These are phyloP conservation scores for Oikopleura albicans DNA, from an alignment of 23 tunicate species.

Conservation along the genomic window DNA sequence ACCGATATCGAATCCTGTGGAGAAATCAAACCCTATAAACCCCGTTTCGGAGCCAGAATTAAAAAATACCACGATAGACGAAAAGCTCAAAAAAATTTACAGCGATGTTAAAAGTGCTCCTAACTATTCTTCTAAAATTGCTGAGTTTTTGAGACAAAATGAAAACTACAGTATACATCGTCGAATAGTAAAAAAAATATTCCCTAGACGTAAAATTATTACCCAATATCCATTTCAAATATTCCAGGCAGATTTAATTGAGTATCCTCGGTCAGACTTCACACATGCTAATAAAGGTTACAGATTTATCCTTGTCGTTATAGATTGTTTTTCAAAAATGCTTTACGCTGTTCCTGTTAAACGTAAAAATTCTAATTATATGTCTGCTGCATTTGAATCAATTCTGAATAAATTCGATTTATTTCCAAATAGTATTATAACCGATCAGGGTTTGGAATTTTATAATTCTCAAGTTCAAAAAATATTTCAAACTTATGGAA, in stretches of 20 bases:
- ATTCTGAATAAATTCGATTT: neutral
- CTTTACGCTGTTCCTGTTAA: neutral
- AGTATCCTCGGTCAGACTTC: neutral
- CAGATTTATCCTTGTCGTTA: neutral
- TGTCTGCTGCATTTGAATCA: neutral
- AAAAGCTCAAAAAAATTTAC: neutral
- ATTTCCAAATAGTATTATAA: neutral
- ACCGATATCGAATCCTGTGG: neutral
- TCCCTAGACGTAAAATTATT: neutral
- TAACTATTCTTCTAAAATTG: neutral
- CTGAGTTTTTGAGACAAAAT: neutral
- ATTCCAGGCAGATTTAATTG: neutral
- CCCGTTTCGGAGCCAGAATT: neutral
- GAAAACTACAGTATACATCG: neutral
- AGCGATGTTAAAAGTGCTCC: neutral
- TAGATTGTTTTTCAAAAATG: neutral
- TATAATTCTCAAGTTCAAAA: neutral
- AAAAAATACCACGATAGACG: too few relatives aligned
- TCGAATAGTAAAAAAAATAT: neutral
- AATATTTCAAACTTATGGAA: neutral
- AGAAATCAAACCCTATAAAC: neutral
- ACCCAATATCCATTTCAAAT: neutral
- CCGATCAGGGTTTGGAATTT: conserved; percentile 6
- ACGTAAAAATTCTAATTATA: neutral
- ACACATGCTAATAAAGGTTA: neutral